Evolutionary conservation across 2,888 invertebrate genomes (phyloP).

Genomic region (Tipula unca): DNA sequence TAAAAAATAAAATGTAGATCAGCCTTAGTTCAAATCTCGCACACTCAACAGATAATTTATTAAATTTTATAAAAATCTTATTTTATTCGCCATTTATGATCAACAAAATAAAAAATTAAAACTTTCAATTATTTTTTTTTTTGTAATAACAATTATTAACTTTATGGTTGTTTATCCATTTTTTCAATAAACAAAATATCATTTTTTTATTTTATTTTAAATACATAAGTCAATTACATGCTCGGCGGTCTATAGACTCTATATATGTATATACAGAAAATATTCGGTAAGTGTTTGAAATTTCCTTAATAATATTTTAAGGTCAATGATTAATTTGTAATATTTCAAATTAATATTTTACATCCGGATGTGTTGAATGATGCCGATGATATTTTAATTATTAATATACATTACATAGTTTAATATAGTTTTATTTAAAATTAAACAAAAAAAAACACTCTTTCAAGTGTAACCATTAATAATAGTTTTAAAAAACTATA

Average conservation of each 20-base stretch:
- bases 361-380: not conserved
- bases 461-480: not conserved
- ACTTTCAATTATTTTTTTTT: not conserved
- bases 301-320: not conserved
- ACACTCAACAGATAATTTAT: not conserved
- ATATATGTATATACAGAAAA: not conserved
- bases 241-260: not conserved
- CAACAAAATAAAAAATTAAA: not conserved
- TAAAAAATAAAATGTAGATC: not conserved
- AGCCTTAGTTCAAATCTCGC: not conserved
- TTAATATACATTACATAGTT: not conserved
- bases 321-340: not conserved
- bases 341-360: too few species aligned
- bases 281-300: not conserved
- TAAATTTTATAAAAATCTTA: not conserved
- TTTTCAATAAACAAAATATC: not conserved
- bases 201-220: not conserved
- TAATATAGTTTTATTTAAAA: not conserved
- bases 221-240: not conserved
- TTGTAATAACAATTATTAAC: not conserved
- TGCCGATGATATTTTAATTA: not conserved
- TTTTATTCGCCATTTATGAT: not conserved
- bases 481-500: not conserved
- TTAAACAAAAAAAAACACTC: not conserved
- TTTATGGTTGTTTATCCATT: not conserved